Conservation (phyloP, 2,888 invertebrate species). For the Amiota minor region DNA sequence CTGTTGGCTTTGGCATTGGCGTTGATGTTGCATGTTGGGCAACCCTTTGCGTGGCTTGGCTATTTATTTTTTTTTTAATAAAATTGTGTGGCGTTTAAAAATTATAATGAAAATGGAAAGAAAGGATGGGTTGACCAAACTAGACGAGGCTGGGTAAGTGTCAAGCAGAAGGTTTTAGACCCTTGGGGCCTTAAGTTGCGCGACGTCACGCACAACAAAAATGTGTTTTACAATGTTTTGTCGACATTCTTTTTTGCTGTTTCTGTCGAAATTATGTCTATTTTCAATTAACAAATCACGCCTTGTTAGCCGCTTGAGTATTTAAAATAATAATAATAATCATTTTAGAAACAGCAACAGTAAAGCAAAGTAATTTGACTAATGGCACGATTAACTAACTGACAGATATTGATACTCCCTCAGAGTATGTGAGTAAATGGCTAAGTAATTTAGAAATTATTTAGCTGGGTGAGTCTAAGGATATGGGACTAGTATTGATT, state of each 20-base stretch:
- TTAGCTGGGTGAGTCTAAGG: no score
- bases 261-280: constrained; percentile 11
- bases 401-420: no score
- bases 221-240: background rate
- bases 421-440: no score
- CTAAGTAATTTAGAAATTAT: no score
- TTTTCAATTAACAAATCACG: constrained; percentile 27
- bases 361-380: constrained; percentile 9
- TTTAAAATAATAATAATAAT: no score
- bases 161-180: background rate
- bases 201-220: no score
- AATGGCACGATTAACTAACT: background rate
- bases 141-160: background rate
- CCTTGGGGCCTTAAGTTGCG: background rate
- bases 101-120: background rate
- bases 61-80: background rate
- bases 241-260: background rate
- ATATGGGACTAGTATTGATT: no score
- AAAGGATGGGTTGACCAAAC: background rate
- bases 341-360: no score
- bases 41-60: background rate
- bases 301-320: constrained; percentile 6
- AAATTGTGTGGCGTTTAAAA: no score
- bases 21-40: background rate
- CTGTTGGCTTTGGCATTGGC: background rate